These are phyloP conservation scores for Eulemur coronatus DNA, from an alignment of 2,797 vertebrate genomes.

Conservation along the genomic window DNA sequence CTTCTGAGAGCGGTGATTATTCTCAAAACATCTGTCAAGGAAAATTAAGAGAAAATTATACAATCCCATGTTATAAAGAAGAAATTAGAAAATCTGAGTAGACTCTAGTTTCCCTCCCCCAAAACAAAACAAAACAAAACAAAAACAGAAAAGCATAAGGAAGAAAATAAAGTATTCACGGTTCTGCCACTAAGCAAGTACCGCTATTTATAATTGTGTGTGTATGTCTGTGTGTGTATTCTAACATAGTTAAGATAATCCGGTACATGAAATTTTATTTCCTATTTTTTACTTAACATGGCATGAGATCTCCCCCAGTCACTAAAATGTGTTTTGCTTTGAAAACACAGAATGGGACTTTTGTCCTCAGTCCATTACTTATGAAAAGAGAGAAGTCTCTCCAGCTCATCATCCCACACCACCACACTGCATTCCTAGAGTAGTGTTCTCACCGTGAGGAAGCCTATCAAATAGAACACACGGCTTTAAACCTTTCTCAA, in stretches of 20 bases:
- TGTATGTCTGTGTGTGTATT: background rate
- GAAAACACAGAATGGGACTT: background rate
- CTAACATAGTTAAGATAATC: slow-evolving; percentile 13
- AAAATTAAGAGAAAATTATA: slow-evolving; percentile 33
- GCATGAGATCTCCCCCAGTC: background rate
- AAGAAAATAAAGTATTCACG: background rate
- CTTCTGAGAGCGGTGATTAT: background rate
- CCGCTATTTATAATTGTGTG: background rate
- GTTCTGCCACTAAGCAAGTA: background rate
- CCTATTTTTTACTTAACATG: background rate
- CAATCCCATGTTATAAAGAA: background rate
- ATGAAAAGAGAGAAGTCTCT: background rate
- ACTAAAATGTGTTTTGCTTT: background rate
- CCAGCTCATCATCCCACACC: background rate
- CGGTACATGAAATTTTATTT: slow-evolving; percentile 27
- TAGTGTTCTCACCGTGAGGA: background rate
- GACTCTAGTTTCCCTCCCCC: accelerated
- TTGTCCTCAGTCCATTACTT: background rate
- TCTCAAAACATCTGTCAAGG: slow-evolving; percentile 37
- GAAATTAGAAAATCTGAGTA: background rate
- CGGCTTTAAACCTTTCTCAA: background rate
- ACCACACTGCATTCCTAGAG: background rate
- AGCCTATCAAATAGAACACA: background rate
- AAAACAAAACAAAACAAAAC: background rate
- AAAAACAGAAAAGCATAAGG: background rate